Percentiles rank a stretch among this genome's conserved stretches.
phyloP scores from a whole-genome alignment of 2,888 invertebrate species.

The Morpho achilles region DNA sequence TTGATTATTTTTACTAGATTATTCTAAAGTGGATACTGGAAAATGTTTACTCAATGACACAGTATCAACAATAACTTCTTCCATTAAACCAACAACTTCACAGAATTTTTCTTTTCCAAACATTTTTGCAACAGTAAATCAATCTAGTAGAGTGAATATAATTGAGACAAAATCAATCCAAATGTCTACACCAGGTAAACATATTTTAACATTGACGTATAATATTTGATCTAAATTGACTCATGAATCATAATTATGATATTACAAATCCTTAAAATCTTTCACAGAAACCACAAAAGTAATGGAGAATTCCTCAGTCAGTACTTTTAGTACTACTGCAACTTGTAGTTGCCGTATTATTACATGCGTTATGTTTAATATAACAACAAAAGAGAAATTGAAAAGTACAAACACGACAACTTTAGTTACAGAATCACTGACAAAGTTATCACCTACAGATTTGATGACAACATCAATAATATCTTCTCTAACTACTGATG shows the following conservation, averaged over 20 bases:
- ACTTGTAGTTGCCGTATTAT: slow-evolving; percentile 3
- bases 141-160: neutral
- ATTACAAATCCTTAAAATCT: neutral
- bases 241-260: too few species aligned
- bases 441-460: neutral
- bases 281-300: neutral
- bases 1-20: slow-evolving; percentile 3
- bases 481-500: neutral
- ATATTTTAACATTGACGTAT: too few species aligned
- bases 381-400: slow-evolving; percentile 1
- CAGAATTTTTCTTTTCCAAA: slow-evolving; percentile 1
- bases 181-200: slow-evolving; percentile 3
- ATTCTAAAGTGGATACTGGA: slow-evolving; percentile 1
- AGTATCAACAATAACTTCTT: neutral
- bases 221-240: too few species aligned
- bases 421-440: slow-evolving; percentile 2
- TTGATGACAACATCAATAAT: neutral
- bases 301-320: neutral
- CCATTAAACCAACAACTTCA: neutral
- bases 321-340: neutral
- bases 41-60: slow-evolving; percentile 8
- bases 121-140: neutral
- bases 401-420: neutral
- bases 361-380: slow-evolving; percentile 1
- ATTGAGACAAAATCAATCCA: neutral